Percentiles rank a stretch among this genome's conserved stretches.
Conservation (phyloP, 1,140 invertebrate genomes). For the Drosophila gunungcola region DNA sequence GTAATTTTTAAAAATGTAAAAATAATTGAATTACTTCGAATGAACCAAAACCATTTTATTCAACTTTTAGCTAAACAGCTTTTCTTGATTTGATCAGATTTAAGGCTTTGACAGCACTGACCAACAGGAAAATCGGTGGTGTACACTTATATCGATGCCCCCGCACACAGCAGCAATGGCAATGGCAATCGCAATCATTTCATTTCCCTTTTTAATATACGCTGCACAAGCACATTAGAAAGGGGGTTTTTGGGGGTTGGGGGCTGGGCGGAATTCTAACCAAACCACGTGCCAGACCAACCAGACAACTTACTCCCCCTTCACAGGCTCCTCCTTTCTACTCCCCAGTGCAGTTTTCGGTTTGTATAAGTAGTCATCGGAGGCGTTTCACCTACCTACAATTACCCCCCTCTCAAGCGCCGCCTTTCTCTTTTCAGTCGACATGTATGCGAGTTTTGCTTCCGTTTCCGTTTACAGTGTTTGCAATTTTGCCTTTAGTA, state of each 20-base stretch:
- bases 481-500: slow-evolving; percentile 79
- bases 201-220: slow-evolving; percentile 83
- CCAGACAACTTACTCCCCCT: slow-evolving; percentile 50
- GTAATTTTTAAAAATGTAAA: no score
- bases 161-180: slow-evolving; percentile 29
- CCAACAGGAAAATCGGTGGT: slow-evolving; percentile 21
- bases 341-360: slow-evolving; percentile 74
- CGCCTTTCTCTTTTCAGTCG: slow-evolving; percentile 27
- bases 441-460: slow-evolving; percentile 65
- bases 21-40: no score
- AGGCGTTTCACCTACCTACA: slow-evolving; percentile 56
- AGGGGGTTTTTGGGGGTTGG: neutral
- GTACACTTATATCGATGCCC: slow-evolving; percentile 44
- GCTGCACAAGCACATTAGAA: slow-evolving; percentile 80
- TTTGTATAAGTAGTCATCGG: slow-evolving; percentile 79
- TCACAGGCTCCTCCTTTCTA: slow-evolving; percentile 2
- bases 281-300: slow-evolving; percentile 74
- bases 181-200: slow-evolving; percentile 79
- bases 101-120: slow-evolving; percentile 7
- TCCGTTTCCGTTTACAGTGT: slow-evolving; percentile 81
- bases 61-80: neutral
- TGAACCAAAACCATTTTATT: no score
- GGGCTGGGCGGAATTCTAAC: slow-evolving; percentile 31
- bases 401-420: slow-evolving; percentile 22
- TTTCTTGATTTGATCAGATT: no score